Conservation (phyloP, 1,140 invertebrate genomes). For the Drepana arcuata region DNA sequence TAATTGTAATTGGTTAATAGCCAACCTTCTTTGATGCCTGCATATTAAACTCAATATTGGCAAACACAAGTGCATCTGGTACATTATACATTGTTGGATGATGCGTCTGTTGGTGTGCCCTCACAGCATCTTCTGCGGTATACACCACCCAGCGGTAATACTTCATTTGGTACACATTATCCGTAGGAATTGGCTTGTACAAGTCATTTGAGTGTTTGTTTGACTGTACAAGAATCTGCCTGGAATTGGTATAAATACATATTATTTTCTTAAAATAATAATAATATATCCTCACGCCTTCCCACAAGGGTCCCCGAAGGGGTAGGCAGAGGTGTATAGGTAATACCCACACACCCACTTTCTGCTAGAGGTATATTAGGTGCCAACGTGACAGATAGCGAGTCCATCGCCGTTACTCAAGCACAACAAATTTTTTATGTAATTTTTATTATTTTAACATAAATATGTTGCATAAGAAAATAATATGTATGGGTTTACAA, state of each 20-base stretch:
- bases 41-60: conserved; percentile 83
- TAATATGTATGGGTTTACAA: too few species aligned
- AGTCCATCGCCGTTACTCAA: too few species aligned
- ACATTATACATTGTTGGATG: conserved; percentile 83
- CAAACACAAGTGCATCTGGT: conserved; percentile 76
- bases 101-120: conserved; percentile 81
- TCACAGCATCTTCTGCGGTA: conserved; percentile 80
- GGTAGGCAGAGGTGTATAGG: too few species aligned
- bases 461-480: too few species aligned
- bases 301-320: too few species aligned
- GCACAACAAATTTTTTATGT: too few species aligned
- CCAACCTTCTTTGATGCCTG: conserved; percentile 69
- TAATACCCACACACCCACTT: too few species aligned
- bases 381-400: too few species aligned
- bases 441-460: neutral
- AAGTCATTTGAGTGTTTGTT: conserved; percentile 74
- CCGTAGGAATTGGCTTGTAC: conserved; percentile 71
- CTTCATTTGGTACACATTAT: conserved; percentile 78
- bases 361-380: too few species aligned
- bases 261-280: neutral
- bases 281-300: too few species aligned
- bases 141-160: conserved; percentile 77
- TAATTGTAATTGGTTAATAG: too few species aligned
- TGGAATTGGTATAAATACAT: conserved; percentile 20
- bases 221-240: conserved; percentile 15